Percentiles rank a stretch among this genome's conserved stretches.
Evolutionary conservation across 2,797 vertebrate genomes (phyloP).

Genomic region (Sebastolobus alascanus): DNA sequence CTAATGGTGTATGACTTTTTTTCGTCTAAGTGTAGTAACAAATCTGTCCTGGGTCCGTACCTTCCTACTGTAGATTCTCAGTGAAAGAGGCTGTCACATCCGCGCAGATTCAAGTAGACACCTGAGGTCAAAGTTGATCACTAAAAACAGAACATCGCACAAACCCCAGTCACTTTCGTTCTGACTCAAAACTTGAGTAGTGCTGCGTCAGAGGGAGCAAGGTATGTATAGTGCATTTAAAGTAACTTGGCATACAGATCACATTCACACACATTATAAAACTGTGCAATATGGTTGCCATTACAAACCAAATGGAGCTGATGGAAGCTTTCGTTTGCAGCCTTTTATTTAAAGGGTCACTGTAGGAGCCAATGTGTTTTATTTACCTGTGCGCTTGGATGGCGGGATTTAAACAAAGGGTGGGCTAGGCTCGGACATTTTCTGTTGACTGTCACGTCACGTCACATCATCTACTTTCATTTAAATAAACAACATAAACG

Average conservation of each 20-base stretch:
- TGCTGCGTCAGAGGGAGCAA: slow-evolving; percentile 31
- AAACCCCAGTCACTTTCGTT: slow-evolving; percentile 63
- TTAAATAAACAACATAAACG: too few relatives aligned
- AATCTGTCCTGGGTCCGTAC: slow-evolving; percentile 14
- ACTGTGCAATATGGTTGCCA: neutral
- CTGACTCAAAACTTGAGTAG: slow-evolving; percentile 46
- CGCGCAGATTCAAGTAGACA: slow-evolving; percentile 70
- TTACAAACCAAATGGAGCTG: slow-evolving; percentile 10
- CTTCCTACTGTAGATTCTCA: slow-evolving; percentile 44
- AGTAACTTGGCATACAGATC: slow-evolving; percentile 18
- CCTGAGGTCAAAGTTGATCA: slow-evolving; percentile 72
- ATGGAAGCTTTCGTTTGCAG: slow-evolving; percentile 7
- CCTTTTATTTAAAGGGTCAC: neutral
- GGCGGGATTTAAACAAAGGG: too few relatives aligned
- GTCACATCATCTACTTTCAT: too few relatives aligned
- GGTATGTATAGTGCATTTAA: slow-evolving; percentile 38
- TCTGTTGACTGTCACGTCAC: too few relatives aligned
- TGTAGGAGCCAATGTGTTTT: too few relatives aligned
- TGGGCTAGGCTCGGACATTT: too few relatives aligned
- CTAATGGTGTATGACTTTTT: slow-evolving; percentile 56
- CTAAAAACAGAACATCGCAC: slow-evolving; percentile 73
- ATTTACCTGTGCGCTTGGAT: too few relatives aligned
- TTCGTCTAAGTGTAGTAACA: slow-evolving; percentile 30
- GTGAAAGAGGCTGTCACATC: slow-evolving; percentile 49
- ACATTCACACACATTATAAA: slow-evolving; percentile 14